phyloP scores from a whole-genome alignment of 2,888 invertebrate genomes.

The Caenorhabditis sp. region DNA sequence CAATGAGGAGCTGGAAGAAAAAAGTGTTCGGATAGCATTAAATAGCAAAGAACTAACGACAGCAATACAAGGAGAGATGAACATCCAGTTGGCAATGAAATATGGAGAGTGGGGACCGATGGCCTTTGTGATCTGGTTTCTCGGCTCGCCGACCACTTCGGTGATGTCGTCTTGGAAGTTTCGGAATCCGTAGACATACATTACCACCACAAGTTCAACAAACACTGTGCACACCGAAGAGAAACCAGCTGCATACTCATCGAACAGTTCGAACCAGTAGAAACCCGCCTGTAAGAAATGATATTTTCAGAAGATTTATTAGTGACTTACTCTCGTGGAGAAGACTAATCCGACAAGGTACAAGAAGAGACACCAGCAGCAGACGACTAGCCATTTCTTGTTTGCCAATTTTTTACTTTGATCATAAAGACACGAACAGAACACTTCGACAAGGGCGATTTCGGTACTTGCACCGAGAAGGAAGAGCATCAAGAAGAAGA shows the following conservation, averaged over 20 bases:
- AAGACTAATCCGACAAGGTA: slow-evolving; percentile 69
- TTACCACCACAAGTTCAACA: slow-evolving; percentile 60
- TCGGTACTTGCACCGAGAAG: slow-evolving; percentile 82
- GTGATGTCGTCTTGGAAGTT: slow-evolving; percentile 72
- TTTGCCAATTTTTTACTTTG: slow-evolving; percentile 67
- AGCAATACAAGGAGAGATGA: slow-evolving; percentile 46
- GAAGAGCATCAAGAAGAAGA: slow-evolving; percentile 84
- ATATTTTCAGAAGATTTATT: not conserved
- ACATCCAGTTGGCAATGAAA: slow-evolving; percentile 50
- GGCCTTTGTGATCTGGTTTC: slow-evolving; percentile 48
- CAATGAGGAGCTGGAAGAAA: too few relatives aligned
- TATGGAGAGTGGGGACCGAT: slow-evolving; percentile 67
- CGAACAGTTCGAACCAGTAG: slow-evolving; percentile 76
- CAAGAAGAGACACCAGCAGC: slow-evolving; percentile 64
- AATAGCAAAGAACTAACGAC: too few relatives aligned
- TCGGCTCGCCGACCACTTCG: slow-evolving; percentile 74
- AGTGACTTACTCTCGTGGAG: slow-evolving; percentile 64
- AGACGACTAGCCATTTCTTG: slow-evolving; percentile 68
- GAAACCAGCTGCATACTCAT: slow-evolving; percentile 75
- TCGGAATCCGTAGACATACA: slow-evolving; percentile 71
- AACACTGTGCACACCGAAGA: slow-evolving; percentile 68
- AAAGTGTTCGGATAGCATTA: too few relatives aligned
- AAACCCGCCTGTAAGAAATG: slow-evolving; percentile 70
- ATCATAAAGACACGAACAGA: slow-evolving; percentile 74
- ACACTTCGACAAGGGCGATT: slow-evolving; percentile 54